Evolutionary conservation across 2,888 invertebrate species (phyloP).

Genomic region (Chrysina gloriosa): DNA sequence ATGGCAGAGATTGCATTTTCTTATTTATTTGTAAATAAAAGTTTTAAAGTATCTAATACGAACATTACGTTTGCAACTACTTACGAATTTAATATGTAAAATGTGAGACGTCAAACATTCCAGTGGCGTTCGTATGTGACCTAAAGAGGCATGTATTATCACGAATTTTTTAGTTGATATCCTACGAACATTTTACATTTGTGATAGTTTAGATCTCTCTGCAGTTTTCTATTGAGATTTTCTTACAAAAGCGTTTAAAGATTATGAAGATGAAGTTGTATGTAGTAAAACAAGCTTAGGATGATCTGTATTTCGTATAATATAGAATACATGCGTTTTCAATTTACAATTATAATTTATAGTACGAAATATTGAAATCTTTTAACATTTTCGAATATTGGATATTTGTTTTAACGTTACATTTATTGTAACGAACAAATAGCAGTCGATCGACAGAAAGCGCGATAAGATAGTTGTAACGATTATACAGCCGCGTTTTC

Average conservation of each 20-base stretch:
- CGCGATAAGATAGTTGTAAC: not conserved
- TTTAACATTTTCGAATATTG: not conserved
- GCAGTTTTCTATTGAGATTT: too few relatives aligned
- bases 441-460: conserved; percentile 3
- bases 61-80: too few relatives aligned
- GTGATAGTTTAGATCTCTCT: conserved; percentile 5
- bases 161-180: not conserved
- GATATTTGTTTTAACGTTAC: not conserved
- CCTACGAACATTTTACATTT: not conserved
- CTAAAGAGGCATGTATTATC: not conserved
- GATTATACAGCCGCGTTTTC: not conserved
- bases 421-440: not conserved
- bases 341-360: not conserved
- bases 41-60: not conserved
- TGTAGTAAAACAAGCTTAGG: not conserved
- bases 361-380: not conserved
- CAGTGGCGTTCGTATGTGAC: conserved; percentile 16
- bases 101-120: conserved; percentile 15
- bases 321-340: not conserved
- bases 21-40: not conserved
- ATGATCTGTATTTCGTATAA: conserved; percentile 14
- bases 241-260: not conserved
- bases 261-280: not conserved
- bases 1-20: conserved; percentile 7
- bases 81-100: not conserved